phyloP scores from a whole-genome alignment of 2,113 vertebrate genomes.

The Rhynchomys soricoides region DNA sequence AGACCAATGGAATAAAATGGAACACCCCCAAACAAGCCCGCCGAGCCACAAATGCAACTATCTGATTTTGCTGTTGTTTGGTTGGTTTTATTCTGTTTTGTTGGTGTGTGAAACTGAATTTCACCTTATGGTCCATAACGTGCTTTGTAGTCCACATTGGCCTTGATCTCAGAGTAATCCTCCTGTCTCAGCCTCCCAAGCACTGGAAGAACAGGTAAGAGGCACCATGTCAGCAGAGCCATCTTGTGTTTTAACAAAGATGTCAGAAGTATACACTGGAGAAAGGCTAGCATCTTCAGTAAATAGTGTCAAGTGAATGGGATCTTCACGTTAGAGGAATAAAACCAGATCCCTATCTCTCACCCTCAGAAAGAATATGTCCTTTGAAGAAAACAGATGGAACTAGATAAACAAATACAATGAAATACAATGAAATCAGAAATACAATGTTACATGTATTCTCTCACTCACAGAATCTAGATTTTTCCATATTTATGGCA shows the following conservation, averaged over 20 bases:
- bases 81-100: not conserved
- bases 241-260: not conserved
- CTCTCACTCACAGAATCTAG: not conserved
- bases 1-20: not conserved
- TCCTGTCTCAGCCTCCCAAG: not conserved
- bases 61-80: not conserved
- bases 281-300: not conserved
- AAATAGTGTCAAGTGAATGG: not conserved
- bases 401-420: not conserved
- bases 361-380: not conserved
- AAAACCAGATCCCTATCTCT: not conserved
- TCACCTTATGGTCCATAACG: not conserved
- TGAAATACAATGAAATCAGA: not conserved
- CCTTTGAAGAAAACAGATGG: not conserved
- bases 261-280: not conserved
- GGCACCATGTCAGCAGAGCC: too few species aligned
- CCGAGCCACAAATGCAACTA: not conserved
- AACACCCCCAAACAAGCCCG: not conserved
- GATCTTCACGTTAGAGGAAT: not conserved
- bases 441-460: not conserved
- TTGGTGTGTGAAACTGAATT: not conserved
- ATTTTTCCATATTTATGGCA: not conserved
- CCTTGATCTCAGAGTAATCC: not conserved
- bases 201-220: not conserved
- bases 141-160: not conserved